These are phyloP conservation scores for Apeira syringaria DNA, from an alignment of 2,888 invertebrate genomes.

Conservation along the genomic window DNA sequence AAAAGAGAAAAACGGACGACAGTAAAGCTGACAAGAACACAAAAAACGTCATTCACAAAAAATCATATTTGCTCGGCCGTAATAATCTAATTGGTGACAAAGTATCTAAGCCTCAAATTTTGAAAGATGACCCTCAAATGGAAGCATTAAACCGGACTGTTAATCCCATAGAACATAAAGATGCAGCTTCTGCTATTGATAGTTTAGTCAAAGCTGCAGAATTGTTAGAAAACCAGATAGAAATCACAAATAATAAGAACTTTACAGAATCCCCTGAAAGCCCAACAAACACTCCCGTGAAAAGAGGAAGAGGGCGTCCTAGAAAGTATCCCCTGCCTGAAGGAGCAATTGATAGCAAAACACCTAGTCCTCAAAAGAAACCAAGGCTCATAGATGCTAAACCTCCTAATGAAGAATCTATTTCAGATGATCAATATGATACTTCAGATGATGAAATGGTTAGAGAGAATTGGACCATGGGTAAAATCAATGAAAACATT, in stretches of 20 bases:
- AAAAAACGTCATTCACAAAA: conserved; percentile 65
- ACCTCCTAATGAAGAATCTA: conserved; percentile 37
- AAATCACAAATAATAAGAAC: conserved; percentile 37
- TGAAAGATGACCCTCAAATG: conserved; percentile 38
- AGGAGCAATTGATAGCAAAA: conserved; percentile 42
- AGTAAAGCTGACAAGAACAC: conserved; percentile 50
- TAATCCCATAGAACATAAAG: conserved; percentile 42
- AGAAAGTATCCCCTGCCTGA: conserved; percentile 72
- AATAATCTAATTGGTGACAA: conserved; percentile 43
- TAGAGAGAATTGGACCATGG: conserved; percentile 78
- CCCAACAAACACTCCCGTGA: conserved; percentile 57
- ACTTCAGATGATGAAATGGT: conserved; percentile 54
- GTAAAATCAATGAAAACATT: conserved; percentile 80
- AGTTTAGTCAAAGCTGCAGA: conserved; percentile 77
- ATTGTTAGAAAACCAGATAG: conserved; percentile 67
- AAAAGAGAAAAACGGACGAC: conserved; percentile 67
- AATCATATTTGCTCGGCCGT: conserved; percentile 67
- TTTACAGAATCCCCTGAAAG: conserved; percentile 38
- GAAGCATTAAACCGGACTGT: conserved; percentile 44
- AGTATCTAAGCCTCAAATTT: conserved; percentile 33
- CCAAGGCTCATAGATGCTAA: conserved; percentile 60
- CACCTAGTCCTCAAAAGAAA: conserved; percentile 64
- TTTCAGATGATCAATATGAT: conserved; percentile 40
- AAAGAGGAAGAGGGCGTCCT: conserved; percentile 73
- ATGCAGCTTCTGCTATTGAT: conserved; percentile 69